phyloP scores from a whole-genome alignment of 2,113 vertebrate species.

The Alectura lathami region DNA sequence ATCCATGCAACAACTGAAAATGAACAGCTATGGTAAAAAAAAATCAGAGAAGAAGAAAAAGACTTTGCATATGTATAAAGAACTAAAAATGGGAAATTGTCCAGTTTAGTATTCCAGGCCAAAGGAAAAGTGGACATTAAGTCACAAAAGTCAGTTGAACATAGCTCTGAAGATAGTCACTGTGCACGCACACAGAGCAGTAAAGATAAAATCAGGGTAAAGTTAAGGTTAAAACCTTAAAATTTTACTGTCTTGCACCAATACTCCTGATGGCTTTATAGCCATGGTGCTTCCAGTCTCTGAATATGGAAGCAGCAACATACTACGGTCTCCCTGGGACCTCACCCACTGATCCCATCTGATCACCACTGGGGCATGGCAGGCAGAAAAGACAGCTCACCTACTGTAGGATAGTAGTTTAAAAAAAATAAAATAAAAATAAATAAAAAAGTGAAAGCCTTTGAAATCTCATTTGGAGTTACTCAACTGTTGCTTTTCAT shows the following conservation, averaged over 20 bases:
- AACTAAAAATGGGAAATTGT: background rate
- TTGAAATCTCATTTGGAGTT: background rate
- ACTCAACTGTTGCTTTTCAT: background rate
- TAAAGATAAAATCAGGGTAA: background rate
- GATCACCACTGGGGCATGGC: background rate
- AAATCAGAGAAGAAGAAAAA: background rate
- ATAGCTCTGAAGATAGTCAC: background rate
- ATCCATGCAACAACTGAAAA: conserved; percentile 61
- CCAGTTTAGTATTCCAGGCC: background rate
- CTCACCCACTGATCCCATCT: background rate
- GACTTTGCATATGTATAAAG: background rate
- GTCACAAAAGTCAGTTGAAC: background rate
- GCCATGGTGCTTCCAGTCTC: background rate
- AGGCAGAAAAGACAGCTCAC: background rate
- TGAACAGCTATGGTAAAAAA: background rate
- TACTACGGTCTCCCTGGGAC: background rate
- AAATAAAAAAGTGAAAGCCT: background rate
- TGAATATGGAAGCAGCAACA: background rate
- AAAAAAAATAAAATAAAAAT: background rate
- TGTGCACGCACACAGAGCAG: rapidly evolving
- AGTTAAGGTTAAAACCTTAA: background rate
- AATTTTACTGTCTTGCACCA: background rate
- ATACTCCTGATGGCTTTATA: background rate
- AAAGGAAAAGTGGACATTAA: background rate
- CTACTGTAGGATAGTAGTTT: background rate